Base-by-base conservation (phyloP, 1,140 invertebrate genomes). In the Fopius arisanus region DNA sequence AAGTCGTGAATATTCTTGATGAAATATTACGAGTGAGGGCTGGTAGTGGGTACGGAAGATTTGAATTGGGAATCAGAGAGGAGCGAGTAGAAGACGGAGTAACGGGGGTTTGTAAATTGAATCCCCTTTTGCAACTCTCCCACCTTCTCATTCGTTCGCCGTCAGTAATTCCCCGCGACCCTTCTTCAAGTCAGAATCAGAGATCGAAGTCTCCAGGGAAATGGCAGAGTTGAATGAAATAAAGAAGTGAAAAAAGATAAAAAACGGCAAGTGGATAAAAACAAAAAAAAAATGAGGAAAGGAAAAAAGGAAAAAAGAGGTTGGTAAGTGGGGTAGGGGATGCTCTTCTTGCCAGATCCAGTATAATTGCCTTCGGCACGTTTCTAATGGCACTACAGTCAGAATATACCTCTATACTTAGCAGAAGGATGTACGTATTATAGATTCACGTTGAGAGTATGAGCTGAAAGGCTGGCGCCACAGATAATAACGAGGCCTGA, bases 361-460 rank as follows among this genome's bases (percentile, higher is more conserved):
- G 40, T 41, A 67, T 72, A 72, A 72, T 72, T 72, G 70, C 70
- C 62, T 72, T 72, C 70, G 29, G 59, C 70, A 72, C 62, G 43
- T 67, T 66, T 67, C 40, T 72, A 48, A 51, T 67, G 43, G 59
- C 41, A 37, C 70, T 72, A 26, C 33, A 31, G 54, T 59, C 26
- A 62, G 66, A 31, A 66, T 66, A 31, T 33, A 43, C 21, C 3
- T 7, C 33, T 37, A 12, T 37, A 26, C 23, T 3, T 1, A 78
- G 78, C 72, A 72, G 28, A 28, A 29, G 72, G 72, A 23, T 51
- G 43, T 26, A 78, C 59, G 43, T 26, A 78, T 80, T 82, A 86
- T 83, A 80, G 81, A 85, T 84, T 83, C 75, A 68, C 62, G 78
- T 77, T 75, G 78, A 48, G 75, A 77, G 62, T 79, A 59, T 23